Percentiles rank a stretch among this genome's conserved stretches.
These are phyloP conservation scores for Scortum barcoo DNA, from an alignment of 2,113 vertebrate species.

Conservation along the genomic window DNA sequence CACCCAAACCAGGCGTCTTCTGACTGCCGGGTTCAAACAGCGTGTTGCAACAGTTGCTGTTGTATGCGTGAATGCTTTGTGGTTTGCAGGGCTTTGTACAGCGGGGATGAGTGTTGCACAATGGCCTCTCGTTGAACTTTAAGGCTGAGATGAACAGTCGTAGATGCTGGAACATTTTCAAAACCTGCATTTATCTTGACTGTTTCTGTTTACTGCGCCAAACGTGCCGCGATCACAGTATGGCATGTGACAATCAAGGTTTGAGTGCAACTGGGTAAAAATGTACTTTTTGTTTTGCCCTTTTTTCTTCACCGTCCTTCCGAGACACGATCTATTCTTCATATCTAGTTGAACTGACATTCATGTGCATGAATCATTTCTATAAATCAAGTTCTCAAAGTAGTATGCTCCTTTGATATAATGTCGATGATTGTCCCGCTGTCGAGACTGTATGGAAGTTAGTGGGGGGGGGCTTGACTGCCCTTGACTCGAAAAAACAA, in stretches of 20 bases:
- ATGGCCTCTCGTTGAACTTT: slow-evolving; percentile 49
- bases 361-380: background rate
- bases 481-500: background rate
- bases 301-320: background rate
- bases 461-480: too few species aligned
- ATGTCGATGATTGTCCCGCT: too few species aligned
- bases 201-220: background rate
- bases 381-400: background rate
- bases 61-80: slow-evolving; percentile 26
- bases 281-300: background rate
- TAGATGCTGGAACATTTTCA: background rate
- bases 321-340: background rate
- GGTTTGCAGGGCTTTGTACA: slow-evolving; percentile 6
- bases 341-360: background rate
- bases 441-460: too few species aligned
- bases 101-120: slow-evolving; percentile 46
- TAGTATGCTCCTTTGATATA: too few species aligned
- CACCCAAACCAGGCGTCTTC: background rate
- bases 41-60: slow-evolving; percentile 48
- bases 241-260: background rate
- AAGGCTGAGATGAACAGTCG: slow-evolving; percentile 21
- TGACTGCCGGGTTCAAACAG: slow-evolving; percentile 26
- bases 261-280: background rate
- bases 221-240: background rate
- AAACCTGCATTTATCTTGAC: background rate